These are phyloP conservation scores for Kuschelorhynchus macadamiae DNA, from an alignment of 2,888 invertebrate species.

Conservation along the genomic window DNA sequence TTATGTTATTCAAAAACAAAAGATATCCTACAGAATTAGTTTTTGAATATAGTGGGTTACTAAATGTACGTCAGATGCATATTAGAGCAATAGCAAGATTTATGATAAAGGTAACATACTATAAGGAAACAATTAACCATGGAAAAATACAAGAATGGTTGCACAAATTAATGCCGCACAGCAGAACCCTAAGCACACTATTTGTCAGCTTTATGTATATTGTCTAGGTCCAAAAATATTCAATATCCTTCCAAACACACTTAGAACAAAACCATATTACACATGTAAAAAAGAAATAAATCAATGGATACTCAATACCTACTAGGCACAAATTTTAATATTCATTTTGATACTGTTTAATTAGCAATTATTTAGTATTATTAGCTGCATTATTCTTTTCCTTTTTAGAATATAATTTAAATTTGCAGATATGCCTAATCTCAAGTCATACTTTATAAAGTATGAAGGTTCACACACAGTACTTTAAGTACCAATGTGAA, in stretches of 20 bases:
- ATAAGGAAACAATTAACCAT: not conserved
- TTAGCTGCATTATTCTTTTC: too few relatives aligned
- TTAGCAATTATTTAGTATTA: too few relatives aligned
- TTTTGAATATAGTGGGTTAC: not conserved
- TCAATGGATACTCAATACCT: not conserved
- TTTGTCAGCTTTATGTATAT: slow-evolving; percentile 3
- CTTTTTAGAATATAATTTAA: too few relatives aligned
- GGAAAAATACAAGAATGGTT: too few relatives aligned
- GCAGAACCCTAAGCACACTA: slow-evolving; percentile 6
- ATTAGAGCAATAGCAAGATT: too few relatives aligned
- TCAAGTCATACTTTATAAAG: not conserved
- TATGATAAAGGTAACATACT: not conserved
- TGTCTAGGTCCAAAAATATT: slow-evolving; percentile 6
- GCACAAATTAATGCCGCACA: slow-evolving; percentile 4
- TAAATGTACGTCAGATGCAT: not conserved
- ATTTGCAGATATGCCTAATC: not conserved
- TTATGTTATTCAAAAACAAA: slow-evolving; percentile 11
- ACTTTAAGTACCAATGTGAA: not conserved
- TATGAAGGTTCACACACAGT: not conserved
- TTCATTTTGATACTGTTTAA: too few relatives aligned
- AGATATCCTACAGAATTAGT: too few relatives aligned
- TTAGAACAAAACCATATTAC: not conserved
- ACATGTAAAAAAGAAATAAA: not conserved
- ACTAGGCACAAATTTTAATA: not conserved
- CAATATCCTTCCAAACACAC: not conserved